phyloP scores from a whole-genome alignment of 2,797 vertebrate species.

The Arremon aurantiirostris region DNA sequence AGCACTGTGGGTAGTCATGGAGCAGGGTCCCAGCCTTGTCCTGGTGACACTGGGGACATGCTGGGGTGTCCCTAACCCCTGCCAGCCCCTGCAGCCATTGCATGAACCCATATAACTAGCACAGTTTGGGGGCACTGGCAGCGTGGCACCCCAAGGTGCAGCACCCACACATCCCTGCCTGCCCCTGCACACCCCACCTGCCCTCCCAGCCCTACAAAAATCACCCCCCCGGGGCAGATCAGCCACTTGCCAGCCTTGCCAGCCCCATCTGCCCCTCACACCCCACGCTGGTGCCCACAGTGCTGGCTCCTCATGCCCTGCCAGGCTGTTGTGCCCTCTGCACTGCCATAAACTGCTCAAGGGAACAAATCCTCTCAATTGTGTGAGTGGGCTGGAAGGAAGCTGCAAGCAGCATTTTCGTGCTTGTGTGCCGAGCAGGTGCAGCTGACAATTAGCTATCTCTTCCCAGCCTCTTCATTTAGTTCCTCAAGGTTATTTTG shows the following conservation, averaged over 20 bases:
- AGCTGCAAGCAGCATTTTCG: slow-evolving; percentile 30
- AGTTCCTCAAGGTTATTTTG: slow-evolving; percentile 72
- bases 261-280: not conserved
- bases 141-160: accelerated
- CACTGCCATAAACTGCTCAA: not conserved
- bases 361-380: not conserved
- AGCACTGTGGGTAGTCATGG: accelerated
- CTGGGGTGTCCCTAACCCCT: accelerated
- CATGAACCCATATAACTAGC: accelerated
- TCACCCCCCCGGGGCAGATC: accelerated
- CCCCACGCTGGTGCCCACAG: accelerated
- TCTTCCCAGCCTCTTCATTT: slow-evolving; percentile 64
- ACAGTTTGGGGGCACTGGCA: accelerated
- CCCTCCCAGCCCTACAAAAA: not conserved
- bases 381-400: slow-evolving; percentile 53
- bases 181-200: not conserved
- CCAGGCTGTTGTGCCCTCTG: not conserved
- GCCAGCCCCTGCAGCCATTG: not conserved
- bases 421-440: slow-evolving; percentile 45
- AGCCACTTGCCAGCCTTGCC: not conserved
- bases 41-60: not conserved
- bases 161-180: not conserved
- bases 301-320: not conserved
- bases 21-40: accelerated
- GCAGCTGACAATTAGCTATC: slow-evolving; percentile 67